Base-by-base conservation (phyloP, 1,140 invertebrate species). In the Gonioctena quinquepunctata region DNA sequence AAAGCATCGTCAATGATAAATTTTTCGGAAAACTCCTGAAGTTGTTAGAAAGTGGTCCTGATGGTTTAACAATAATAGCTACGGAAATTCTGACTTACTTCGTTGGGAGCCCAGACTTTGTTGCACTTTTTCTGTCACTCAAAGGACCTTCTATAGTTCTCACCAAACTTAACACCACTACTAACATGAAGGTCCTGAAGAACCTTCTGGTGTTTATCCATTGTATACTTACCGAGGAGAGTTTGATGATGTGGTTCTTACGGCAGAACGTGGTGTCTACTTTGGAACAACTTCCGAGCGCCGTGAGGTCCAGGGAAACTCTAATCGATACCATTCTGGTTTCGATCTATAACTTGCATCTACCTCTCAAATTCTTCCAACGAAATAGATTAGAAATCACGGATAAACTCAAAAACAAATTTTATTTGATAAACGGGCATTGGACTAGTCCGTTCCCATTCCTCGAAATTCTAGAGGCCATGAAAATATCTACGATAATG, bases 291-390 rank as follows among this genome's bases (percentile, higher is more conserved):
- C 70, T 79, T 23, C 54, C 70, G n/a, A 54, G 65, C 1, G 54
- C 66, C 13, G 50, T 74, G 1, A 71, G 62, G 19, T 60, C 70
- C 5, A 63, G 73, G 19, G 66, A 66, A 42, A 73, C 75, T 3
- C 63, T 79, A 16, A 71, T 74, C 0, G 61, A 66, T 28, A 66
- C 52, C 23, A 65, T 78, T 22, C 69, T 77, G 16, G 56, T 73
- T 25, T 49, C 75, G 13, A 68, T 76, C 11, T 73, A 74, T 18
- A 69, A 74, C 57, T 61, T 75, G 27, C 77, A 75, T 63, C 68
- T 77, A 11, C 79, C 78, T 7, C 19, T 80, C 18, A 81, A 81
- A 66, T 80, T 81, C 57, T 72, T 72, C 21, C 70, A 76, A 59
- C 71, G 67, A n/a, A 66, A 70, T 5, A 26, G 61, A 21, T 23